These are phyloP conservation scores for Sphinx pinastri DNA, from an alignment of 2,888 invertebrate species.

Conservation along the genomic window DNA sequence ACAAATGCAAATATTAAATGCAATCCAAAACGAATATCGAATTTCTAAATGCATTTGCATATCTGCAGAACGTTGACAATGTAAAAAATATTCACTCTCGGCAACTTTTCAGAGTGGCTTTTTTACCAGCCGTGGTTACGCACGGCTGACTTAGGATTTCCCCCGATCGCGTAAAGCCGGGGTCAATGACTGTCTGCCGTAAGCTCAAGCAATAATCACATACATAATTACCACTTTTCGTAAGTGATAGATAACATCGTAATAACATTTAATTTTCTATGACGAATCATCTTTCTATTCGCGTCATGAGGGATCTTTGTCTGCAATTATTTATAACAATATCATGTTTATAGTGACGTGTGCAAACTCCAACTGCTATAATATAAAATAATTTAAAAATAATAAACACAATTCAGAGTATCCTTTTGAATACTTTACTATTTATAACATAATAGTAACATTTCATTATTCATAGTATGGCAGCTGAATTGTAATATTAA, in stretches of 20 bases:
- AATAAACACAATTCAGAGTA: no score
- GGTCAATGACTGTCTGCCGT: conserved; percentile 59
- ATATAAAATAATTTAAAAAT: no score
- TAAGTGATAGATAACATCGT: conserved; percentile 3
- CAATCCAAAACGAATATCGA: neutral
- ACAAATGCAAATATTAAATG: neutral
- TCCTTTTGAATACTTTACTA: no score
- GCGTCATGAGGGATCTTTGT: no score
- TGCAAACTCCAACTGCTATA: no score
- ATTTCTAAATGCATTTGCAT: neutral
- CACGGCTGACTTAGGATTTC: conserved; percentile 59
- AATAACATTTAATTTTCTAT: conserved; percentile 14
- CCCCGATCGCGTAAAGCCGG: conserved; percentile 49
- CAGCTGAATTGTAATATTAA: no score
- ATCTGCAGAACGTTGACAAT: conserved; percentile 18
- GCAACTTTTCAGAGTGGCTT: conserved; percentile 41
- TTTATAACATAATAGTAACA: no score
- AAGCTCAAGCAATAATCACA: conserved; percentile 41
- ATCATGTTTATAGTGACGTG: no score
- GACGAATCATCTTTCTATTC: conserved; percentile 3
- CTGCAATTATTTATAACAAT: no score
- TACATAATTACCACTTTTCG: conserved; percentile 34
- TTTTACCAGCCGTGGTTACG: conserved; percentile 49
- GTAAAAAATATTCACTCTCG: conserved; percentile 34
- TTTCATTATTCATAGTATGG: no score